A percentile compares a stretch with the other conserved stretches of the same genome.
Conservation (phyloP, 2,888 invertebrate species). For the Lutraria lutraria region DNA sequence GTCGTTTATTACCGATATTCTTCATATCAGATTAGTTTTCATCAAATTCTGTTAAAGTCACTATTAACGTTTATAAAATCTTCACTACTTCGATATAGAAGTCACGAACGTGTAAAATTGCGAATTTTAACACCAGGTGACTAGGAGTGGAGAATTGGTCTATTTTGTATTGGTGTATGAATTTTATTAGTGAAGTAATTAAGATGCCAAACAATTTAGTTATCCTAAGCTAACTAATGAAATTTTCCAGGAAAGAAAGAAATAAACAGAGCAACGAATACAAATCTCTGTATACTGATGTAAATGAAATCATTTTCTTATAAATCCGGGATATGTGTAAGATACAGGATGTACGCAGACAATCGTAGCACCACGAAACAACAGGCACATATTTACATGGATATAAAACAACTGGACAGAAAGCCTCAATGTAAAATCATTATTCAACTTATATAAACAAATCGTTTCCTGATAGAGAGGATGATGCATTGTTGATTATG, state of each 20-base stretch:
- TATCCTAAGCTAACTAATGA: background rate
- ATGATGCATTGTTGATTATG: background rate
- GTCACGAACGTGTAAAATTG: background rate
- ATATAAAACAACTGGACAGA: background rate
- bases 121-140: background rate
- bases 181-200: conserved; percentile 2
- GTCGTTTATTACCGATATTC: background rate
- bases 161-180: background rate
- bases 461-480: background rate
- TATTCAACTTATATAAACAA: background rate
- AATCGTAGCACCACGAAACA: background rate
- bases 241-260: background rate
- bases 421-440: background rate
- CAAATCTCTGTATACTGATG: background rate
- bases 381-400: background rate
- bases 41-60: conserved; percentile 4
- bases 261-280: background rate
- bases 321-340: background rate
- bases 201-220: background rate
- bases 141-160: background rate
- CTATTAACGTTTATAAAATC: background rate
- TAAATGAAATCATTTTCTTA: background rate
- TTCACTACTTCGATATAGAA: background rate
- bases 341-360: background rate
- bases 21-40: conserved; percentile 4